phyloP scores from a whole-genome alignment of 1,140 invertebrate species.

The Zaprionus taronus region DNA sequence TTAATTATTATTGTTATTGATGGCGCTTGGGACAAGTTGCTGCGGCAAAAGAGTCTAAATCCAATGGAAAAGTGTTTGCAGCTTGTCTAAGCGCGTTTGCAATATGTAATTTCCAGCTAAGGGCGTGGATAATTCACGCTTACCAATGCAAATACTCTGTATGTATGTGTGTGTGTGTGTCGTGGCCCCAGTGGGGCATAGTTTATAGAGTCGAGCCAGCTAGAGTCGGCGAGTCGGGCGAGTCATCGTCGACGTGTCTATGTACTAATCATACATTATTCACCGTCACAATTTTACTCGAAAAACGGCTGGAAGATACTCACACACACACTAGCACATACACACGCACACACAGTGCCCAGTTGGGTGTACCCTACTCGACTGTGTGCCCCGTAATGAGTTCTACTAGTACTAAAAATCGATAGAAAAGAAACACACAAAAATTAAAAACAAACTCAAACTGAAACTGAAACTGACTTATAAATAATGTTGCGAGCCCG shows the following conservation, averaged over 20 bases:
- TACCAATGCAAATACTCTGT: constrained; percentile 1
- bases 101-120: constrained; percentile 44
- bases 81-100: constrained; percentile 1
- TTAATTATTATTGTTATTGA: constrained; percentile 81
- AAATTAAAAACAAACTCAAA: constrained; percentile 72
- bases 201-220: constrained; percentile 22
- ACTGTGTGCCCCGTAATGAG: constrained; percentile 50
- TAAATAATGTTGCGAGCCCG: constrained; percentile 59
- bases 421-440: constrained; percentile 74
- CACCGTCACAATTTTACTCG: constrained; percentile 76
- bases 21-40: constrained; percentile 65
- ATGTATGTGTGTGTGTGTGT: constrained; percentile 5
- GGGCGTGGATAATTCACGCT: constrained; percentile 29
- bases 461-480: constrained; percentile 50
- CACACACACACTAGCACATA: constrained; percentile 1
- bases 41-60: constrained; percentile 22
- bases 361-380: constrained; percentile 8
- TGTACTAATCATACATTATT: constrained; percentile 82
- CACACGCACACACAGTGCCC: background rate
- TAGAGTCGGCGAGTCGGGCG: constrained; percentile 15
- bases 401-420: constrained; percentile 63
- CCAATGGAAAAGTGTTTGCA: constrained; percentile 41
- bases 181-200: constrained; percentile 30
- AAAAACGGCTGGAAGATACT: constrained; percentile 74
- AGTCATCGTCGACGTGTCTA: constrained; percentile 77